Conservation (phyloP, 2,113 vertebrate species). For the Arothron firmamentum region DNA sequence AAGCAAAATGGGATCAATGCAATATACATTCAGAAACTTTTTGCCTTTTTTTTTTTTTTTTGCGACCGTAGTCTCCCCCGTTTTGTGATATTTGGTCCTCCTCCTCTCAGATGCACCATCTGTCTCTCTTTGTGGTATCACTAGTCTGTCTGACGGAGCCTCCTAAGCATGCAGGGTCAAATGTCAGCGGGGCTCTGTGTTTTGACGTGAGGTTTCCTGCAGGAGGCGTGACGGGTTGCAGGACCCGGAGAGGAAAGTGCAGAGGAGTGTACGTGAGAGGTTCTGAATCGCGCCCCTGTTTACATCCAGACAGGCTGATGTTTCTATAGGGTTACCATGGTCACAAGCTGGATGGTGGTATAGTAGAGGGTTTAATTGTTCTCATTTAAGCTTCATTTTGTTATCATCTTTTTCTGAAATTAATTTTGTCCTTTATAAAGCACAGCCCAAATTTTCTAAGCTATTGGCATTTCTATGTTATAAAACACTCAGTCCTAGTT, state of each 20-base stretch:
- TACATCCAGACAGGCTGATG: conserved; percentile 51
- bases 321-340: conserved; percentile 56
- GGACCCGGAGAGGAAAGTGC: conserved; percentile 18
- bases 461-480: too few relatives aligned
- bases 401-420: too few relatives aligned
- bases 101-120: conserved; percentile 17
- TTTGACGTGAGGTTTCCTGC: conserved; percentile 67
- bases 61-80: neutral
- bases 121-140: conserved; percentile 49
- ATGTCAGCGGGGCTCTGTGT: conserved; percentile 56
- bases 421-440: too few relatives aligned
- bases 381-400: too few relatives aligned
- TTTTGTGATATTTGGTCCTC: conserved; percentile 2
- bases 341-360: neutral
- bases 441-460: too few relatives aligned
- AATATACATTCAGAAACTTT: neutral
- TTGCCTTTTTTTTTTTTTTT: neutral
- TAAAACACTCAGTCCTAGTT: too few relatives aligned
- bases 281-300: conserved; percentile 52
- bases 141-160: conserved; percentile 49
- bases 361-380: too few relatives aligned
- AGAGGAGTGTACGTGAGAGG: conserved; percentile 37
- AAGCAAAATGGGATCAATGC: neutral
- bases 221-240: conserved; percentile 49
- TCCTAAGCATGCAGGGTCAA: conserved; percentile 61